Evolutionary conservation across 1,140 invertebrate genomes (phyloP), one percentile per base, ranked within the genome.

Genomic region (Chrysopa pallens): DNA sequence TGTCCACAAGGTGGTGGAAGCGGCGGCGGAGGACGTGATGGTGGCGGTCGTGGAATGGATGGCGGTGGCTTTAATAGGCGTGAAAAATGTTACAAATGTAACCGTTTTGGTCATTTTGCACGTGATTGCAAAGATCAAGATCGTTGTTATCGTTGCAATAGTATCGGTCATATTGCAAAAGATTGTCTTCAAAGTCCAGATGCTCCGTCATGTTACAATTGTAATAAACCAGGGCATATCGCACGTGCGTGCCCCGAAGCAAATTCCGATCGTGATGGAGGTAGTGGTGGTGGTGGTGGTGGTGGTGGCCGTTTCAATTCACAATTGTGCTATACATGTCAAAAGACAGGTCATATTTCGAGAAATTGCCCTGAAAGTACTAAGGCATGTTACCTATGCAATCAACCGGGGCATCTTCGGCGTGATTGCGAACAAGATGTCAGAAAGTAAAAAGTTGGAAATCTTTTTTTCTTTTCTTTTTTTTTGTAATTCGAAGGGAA

Each of bases 41-140:
- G 68, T 29, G 56, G 52, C 41, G 63, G 67, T 40, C 64, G 67
- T 39, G 60, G 55, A 49, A 74, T 73, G 46, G 70, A 74, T 36
- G 68, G 68, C 8, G 61, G 55, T 15, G 57, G 55, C 48, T 62
- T 64, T 41, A 64, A 77, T 50, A 66, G 68, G 33, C 74, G 78
- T 48, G 81, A 84, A 52, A 86, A 86, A 68, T 94, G 90, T 68
- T 93, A 86, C 76, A 93, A 91, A 67, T 96, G 90, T 67, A 93
- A 93, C 66, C 74, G 84, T 62, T 78, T 80, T 57, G 90, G 89
- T 36, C 88, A 93, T 64, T 91, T 91, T 61, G 88, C 88, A 50
- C 76, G 88, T 48, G 85, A 91, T 52, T 93, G 88, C 70, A 84
- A 84, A 59, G 80, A 82, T 52, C 77, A 78, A 42, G 78, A 86